phyloP scores from a whole-genome alignment of 1,140 invertebrate species.

The Subanguina moxae region DNA sequence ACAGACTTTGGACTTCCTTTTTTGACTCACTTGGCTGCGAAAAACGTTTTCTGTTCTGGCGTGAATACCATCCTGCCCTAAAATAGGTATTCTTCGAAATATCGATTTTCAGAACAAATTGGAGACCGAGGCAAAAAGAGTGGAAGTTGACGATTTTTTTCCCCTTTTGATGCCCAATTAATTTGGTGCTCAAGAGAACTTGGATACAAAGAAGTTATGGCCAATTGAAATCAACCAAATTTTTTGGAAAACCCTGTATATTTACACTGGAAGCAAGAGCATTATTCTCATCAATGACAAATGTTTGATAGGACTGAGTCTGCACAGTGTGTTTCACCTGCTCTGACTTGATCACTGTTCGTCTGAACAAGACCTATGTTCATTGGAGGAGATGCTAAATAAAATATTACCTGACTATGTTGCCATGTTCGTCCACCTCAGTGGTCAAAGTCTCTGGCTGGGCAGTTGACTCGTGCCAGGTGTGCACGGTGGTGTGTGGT shows the following conservation, averaged over 20 bases:
- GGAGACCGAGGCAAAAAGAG: no score
- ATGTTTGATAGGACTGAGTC: slow-evolving; percentile 58
- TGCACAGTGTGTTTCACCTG: slow-evolving; percentile 59
- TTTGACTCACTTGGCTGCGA: no score
- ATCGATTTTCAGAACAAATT: no score
- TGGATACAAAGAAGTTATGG: no score
- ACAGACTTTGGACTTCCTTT: no score
- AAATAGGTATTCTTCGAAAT: no score
- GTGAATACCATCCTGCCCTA: no score
- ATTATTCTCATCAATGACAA: slow-evolving; percentile 43
- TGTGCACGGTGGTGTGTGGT: slow-evolving; percentile 54
- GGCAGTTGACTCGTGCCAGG: slow-evolving; percentile 52
- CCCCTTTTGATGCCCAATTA: no score
- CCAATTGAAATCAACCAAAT: slow-evolving; percentile 9
- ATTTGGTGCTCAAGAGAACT: no score
- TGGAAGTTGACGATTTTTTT: no score
- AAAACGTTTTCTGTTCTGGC: no score
- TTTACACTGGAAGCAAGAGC: slow-evolving; percentile 20
- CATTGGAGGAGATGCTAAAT: background rate
- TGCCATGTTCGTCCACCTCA: slow-evolving; percentile 53
- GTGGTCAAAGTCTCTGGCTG: slow-evolving; percentile 50
- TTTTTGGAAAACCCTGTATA: slow-evolving; percentile 9
- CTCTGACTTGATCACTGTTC: slow-evolving; percentile 53
- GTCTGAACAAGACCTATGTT: slow-evolving; percentile 15
- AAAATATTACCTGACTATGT: slow-evolving; percentile 45